phyloP scores from a whole-genome alignment of 2,888 invertebrate species.

The Drosophila falleni region DNA sequence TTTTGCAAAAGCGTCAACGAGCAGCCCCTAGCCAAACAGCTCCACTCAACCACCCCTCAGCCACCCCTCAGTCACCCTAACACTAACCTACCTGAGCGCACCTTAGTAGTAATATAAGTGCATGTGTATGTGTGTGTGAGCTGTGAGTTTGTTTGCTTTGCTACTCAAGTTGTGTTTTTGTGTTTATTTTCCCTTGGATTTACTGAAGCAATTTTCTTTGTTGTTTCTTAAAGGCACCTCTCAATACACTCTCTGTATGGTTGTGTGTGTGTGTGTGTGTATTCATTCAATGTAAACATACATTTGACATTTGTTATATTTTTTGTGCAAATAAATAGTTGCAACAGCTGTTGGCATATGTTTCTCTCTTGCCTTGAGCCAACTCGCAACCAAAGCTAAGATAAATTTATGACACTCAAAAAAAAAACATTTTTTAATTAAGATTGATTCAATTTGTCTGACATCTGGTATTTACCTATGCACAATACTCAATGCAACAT shows the following conservation, averaged over 20 bases:
- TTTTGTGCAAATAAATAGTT: constrained; percentile 80
- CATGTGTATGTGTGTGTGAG: not conserved
- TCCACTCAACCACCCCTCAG: not conserved
- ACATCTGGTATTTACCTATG: constrained; percentile 29
- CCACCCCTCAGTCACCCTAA: not conserved
- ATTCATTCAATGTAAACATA: constrained; percentile 67
- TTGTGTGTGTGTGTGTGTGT: constrained; percentile 35
- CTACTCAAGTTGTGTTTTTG: constrained; percentile 76
- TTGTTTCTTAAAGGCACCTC: constrained; percentile 65
- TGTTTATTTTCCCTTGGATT: constrained; percentile 80
- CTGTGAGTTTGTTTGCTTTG: constrained; percentile 67
- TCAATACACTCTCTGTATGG: constrained; percentile 14
- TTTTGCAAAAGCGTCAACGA: constrained; percentile 64
- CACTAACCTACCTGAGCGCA: constrained; percentile 68
- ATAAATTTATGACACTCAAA: constrained; percentile 50
- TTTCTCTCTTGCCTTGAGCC: constrained; percentile 5
- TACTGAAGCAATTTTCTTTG: constrained; percentile 82
- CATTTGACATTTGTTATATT: constrained; percentile 78
- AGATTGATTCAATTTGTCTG: constrained; percentile 71
- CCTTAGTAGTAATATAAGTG: constrained; percentile 28
- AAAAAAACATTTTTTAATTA: constrained; percentile 67
- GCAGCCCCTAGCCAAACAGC: constrained; percentile 37
- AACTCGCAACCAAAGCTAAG: constrained; percentile 1
- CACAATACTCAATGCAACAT: constrained; percentile 7
- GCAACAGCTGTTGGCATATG: constrained; percentile 78